A percentile compares a stretch with the other conserved stretches of the same genome.
phyloP scores from a whole-genome alignment of 2,888 invertebrate species.

The Chelonus formosanus region DNA sequence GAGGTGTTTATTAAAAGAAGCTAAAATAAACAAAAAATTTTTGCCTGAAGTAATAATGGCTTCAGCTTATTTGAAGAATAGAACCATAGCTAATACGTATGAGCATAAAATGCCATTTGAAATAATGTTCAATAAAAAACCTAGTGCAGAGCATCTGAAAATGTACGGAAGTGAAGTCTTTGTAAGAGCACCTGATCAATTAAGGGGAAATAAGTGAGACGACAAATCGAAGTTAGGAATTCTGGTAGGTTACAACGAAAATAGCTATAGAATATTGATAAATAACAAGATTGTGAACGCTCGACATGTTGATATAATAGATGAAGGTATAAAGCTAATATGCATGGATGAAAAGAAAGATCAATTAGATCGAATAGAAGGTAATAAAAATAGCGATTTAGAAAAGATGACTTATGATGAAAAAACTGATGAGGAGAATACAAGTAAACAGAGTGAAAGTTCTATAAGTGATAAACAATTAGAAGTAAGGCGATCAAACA shows the following conservation, averaged over 20 bases:
- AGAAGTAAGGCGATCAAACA: slow-evolving; percentile 4
- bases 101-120: slow-evolving; percentile 41
- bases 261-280: slow-evolving; percentile 35
- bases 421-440: neutral
- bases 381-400: slow-evolving; percentile 1
- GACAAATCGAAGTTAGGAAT: slow-evolving; percentile 35
- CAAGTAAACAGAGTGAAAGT: neutral
- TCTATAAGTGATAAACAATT: neutral
- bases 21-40: slow-evolving; percentile 36
- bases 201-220: slow-evolving; percentile 34
- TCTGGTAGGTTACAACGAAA: slow-evolving; percentile 35
- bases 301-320: slow-evolving; percentile 38
- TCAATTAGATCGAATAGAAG: neutral
- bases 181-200: slow-evolving; percentile 39
- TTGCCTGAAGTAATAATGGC: slow-evolving; percentile 42
- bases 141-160: slow-evolving; percentile 36
- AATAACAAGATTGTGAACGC: slow-evolving; percentile 35
- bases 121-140: slow-evolving; percentile 38
- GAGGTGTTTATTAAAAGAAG: slow-evolving; percentile 40
- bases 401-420: too few relatives aligned
- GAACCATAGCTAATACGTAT: slow-evolving; percentile 35
- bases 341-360: slow-evolving; percentile 13
- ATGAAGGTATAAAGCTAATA: slow-evolving; percentile 25
- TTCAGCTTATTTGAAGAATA: slow-evolving; percentile 39
- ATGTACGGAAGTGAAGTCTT: slow-evolving; percentile 42